Evolutionary conservation across 23 tunicate genomes (phyloP).

Genomic region (Phallusia fumigata): DNA sequence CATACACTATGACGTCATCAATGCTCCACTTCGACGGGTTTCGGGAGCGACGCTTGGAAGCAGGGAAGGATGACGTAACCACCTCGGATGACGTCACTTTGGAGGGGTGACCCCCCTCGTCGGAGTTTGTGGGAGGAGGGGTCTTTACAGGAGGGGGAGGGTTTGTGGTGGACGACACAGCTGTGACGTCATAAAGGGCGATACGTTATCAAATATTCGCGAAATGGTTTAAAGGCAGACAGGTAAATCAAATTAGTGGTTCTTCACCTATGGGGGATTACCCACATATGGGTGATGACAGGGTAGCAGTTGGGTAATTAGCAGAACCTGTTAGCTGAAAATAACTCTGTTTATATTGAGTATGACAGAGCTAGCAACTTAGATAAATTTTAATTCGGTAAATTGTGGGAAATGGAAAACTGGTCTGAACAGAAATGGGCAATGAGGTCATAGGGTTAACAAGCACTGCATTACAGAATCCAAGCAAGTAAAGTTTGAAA

Average conservation of each 20-base stretch:
- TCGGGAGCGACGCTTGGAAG: conserved; percentile 49
- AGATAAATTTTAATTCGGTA: too few relatives aligned
- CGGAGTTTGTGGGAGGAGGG: conserved; percentile 21
- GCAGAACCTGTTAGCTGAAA: too few relatives aligned
- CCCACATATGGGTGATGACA: too few relatives aligned
- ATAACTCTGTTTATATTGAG: too few relatives aligned
- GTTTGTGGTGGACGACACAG: conserved; percentile 79
- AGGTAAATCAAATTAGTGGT: too few relatives aligned
- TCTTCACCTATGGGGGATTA: too few relatives aligned
- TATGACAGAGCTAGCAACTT: too few relatives aligned
- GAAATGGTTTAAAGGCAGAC: background rate
- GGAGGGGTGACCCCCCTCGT: background rate
- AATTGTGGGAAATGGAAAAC: too few relatives aligned
- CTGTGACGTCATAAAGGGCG: conserved; percentile 13
- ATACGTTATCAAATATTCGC: background rate
- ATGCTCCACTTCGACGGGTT: conserved; percentile 81
- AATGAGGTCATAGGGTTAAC: too few relatives aligned
- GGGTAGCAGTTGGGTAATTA: too few relatives aligned
- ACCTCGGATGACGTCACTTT: conserved; percentile 41
- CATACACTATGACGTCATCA: conserved; percentile 56
- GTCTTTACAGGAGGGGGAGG: conserved; percentile 3
- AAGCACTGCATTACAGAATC: too few relatives aligned
- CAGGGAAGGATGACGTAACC: conserved; percentile 16
- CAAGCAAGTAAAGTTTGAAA: background rate
- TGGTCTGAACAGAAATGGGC: too few relatives aligned